phyloP scores from a whole-genome alignment of 2,113 vertebrate species.

The Electrona antarctica region DNA sequence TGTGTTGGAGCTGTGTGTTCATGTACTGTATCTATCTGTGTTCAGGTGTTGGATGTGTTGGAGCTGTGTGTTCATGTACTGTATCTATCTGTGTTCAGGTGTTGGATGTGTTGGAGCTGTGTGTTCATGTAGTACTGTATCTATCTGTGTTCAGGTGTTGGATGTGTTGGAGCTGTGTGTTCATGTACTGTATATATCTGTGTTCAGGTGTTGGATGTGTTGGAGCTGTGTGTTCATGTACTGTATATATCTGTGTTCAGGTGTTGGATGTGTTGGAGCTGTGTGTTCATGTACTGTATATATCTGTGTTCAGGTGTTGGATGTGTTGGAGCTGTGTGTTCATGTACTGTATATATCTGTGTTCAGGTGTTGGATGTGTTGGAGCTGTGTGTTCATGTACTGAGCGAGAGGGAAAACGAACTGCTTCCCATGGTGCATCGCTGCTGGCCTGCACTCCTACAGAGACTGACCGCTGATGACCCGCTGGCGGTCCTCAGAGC shows the following conservation, averaged over 20 bases:
- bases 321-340: conserved; percentile 87
- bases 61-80: conserved; percentile 84
- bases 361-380: conserved; percentile 87
- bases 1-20: conserved; percentile 85
- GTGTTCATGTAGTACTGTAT: conserved; percentile 79
- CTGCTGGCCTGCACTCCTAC: conserved; percentile 88
- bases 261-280: conserved; percentile 88
- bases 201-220: conserved; percentile 89
- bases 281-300: conserved; percentile 82
- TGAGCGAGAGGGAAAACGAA: conserved; percentile 82
- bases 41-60: conserved; percentile 89
- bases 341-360: conserved; percentile 67
- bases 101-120: conserved; percentile 87
- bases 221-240: conserved; percentile 84
- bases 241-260: no score
- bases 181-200: conserved; percentile 77
- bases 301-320: conserved; percentile 91
- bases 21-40: no score
- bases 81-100: no score
- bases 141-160: no score
- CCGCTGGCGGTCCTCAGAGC: conserved; percentile 88
- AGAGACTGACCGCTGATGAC: conserved; percentile 86
- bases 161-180: conserved; percentile 88
- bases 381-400: conserved; percentile 82
- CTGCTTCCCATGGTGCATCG: conserved; percentile 92